Evolutionary conservation across 2,113 vertebrate species (phyloP).

Genomic region (Otocyon megalotis): DNA sequence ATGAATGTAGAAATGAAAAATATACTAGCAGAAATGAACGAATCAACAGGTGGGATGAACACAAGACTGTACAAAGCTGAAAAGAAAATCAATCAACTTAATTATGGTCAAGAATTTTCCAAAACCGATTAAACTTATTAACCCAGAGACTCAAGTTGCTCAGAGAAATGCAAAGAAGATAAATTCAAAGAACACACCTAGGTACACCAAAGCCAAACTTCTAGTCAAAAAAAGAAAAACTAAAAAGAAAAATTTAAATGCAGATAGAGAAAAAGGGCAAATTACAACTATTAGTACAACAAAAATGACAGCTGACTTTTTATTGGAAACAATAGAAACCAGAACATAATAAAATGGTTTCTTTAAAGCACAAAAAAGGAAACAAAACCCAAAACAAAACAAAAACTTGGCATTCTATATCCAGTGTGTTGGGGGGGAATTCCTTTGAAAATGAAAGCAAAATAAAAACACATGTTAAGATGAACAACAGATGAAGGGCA

Average conservation of each 20-base stretch:
- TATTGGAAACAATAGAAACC: background rate
- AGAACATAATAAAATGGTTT: background rate
- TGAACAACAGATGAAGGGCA: background rate
- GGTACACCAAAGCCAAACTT: background rate
- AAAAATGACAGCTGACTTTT: background rate
- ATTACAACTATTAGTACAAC: background rate
- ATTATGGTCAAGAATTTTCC: background rate
- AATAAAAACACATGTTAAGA: conserved; percentile 3
- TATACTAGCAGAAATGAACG: background rate
- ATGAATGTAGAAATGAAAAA: background rate
- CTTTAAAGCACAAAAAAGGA: background rate
- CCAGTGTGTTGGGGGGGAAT: background rate
- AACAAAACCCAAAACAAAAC: background rate
- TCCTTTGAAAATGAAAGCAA: background rate
- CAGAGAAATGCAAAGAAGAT: background rate
- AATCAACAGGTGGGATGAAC: background rate
- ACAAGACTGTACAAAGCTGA: background rate
- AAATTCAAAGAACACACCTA: background rate
- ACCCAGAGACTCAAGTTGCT: background rate
- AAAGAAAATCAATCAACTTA: background rate
- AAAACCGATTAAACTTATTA: background rate
- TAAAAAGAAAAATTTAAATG: background rate
- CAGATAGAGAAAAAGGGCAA: background rate
- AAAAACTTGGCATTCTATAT: background rate
- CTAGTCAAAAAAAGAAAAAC: background rate